These are phyloP conservation scores for Drosophila parabipectinata DNA, from an alignment of 1,140 invertebrate species.

Conservation along the genomic window DNA sequence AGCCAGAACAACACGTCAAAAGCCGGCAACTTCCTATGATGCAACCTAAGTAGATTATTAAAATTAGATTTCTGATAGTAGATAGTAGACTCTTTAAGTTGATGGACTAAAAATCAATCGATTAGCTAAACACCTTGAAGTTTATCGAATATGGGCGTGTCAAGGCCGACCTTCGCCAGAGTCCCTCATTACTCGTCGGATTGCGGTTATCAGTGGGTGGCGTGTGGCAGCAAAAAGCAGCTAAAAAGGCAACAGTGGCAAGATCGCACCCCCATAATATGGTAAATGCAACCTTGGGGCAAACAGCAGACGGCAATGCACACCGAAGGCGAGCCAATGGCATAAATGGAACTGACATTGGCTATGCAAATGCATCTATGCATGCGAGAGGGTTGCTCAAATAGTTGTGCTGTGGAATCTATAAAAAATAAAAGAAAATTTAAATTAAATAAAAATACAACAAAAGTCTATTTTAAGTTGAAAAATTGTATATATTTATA, in stretches of 20 bases:
- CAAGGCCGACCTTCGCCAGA: slow-evolving; percentile 3
- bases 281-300: slow-evolving; percentile 66
- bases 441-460: background rate
- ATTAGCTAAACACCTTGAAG: background rate
- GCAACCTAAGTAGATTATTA: slow-evolving; percentile 8
- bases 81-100: background rate
- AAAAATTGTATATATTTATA: background rate
- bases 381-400: slow-evolving; percentile 42
- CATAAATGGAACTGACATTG: slow-evolving; percentile 69
- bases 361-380: slow-evolving; percentile 59
- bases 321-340: slow-evolving; percentile 59
- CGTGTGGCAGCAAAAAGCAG: background rate
- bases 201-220: slow-evolving; percentile 37
- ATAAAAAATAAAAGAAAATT: background rate
- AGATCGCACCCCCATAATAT: slow-evolving; percentile 70
- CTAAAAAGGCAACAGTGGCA: slow-evolving; percentile 22
- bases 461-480: too few relatives aligned
- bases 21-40: slow-evolving; percentile 14
- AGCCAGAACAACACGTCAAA: slow-evolving; percentile 29
- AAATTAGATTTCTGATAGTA: background rate
- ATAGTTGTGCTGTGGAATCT: background rate
- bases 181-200: slow-evolving; percentile 20
- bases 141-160: slow-evolving; percentile 1
- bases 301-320: slow-evolving; percentile 48
- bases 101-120: slow-evolving; percentile 1